A percentile compares a stretch with the other conserved stretches of the same genome.
These are phyloP conservation scores for Stegodyphus dumicola DNA, from an alignment of 1,140 invertebrate species.

Conservation along the genomic window DNA sequence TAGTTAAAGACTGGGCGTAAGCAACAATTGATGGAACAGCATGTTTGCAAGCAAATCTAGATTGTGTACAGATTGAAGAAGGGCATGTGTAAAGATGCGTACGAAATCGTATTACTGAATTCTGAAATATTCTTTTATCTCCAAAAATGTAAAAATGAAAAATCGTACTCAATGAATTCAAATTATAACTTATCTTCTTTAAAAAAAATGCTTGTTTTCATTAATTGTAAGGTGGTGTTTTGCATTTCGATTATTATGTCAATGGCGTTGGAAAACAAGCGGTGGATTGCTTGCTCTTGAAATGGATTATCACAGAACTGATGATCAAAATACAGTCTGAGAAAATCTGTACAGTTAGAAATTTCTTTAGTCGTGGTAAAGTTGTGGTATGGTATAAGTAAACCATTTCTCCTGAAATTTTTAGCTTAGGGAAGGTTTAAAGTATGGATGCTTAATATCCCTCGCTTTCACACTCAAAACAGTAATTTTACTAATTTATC, in stretches of 20 bases:
- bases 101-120: no score
- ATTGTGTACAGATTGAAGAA: neutral
- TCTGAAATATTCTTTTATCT: no score
- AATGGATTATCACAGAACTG: neutral
- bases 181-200: neutral
- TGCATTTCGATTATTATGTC: neutral
- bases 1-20: neutral
- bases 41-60: conserved; percentile 20
- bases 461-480: no score
- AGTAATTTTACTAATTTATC: no score
- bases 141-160: no score
- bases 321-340: no score
- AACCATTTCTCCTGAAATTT: neutral
- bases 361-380: no score
- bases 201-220: neutral
- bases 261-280: conserved; percentile 41
- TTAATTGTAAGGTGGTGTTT: neutral
- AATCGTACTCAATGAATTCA: neutral
- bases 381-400: neutral
- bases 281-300: neutral
- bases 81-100: neutral
- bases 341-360: no score
- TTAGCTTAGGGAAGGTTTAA: neutral
- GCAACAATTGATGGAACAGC: conserved; percentile 8
- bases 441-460: neutral